phyloP scores from a whole-genome alignment of 2,113 vertebrate species.

The Macquaria ambigua region DNA sequence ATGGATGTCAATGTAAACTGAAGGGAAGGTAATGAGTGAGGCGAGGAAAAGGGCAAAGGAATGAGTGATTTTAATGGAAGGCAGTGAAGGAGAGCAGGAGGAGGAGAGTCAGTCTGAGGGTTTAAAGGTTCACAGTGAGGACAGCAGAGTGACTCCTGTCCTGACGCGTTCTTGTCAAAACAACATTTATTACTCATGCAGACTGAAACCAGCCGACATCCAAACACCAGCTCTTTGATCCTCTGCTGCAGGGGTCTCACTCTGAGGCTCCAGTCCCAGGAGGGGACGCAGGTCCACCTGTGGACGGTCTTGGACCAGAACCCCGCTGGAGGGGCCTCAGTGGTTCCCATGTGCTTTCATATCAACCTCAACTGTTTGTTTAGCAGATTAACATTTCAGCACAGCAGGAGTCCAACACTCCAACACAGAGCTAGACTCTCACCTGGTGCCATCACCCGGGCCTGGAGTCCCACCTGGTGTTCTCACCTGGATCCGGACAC shows the following conservation, averaged over 20 bases:
- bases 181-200: constrained; percentile 69
- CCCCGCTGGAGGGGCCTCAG: not conserved
- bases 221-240: constrained; percentile 62
- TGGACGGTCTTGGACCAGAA: not conserved
- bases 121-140: constrained; percentile 65
- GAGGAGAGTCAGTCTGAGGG: not conserved
- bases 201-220: constrained; percentile 30
- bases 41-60: not conserved
- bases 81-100: constrained; percentile 41
- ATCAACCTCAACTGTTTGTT: not conserved
- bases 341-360: not conserved
- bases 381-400: not conserved
- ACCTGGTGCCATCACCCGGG: too few relatives aligned
- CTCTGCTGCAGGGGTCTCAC: constrained; percentile 10
- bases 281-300: not conserved
- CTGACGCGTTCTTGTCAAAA: constrained; percentile 70
- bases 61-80: constrained; percentile 54
- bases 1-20: constrained; percentile 42
- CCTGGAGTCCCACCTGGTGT: too few relatives aligned
- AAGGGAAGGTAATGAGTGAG: constrained; percentile 33
- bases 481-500: too few relatives aligned
- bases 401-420: not conserved
- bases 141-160: constrained; percentile 55
- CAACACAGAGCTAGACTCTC: too few relatives aligned
- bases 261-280: not conserved